phyloP scores from a whole-genome alignment of 2,797 vertebrate species.

The Melopsittacus undulatus region DNA sequence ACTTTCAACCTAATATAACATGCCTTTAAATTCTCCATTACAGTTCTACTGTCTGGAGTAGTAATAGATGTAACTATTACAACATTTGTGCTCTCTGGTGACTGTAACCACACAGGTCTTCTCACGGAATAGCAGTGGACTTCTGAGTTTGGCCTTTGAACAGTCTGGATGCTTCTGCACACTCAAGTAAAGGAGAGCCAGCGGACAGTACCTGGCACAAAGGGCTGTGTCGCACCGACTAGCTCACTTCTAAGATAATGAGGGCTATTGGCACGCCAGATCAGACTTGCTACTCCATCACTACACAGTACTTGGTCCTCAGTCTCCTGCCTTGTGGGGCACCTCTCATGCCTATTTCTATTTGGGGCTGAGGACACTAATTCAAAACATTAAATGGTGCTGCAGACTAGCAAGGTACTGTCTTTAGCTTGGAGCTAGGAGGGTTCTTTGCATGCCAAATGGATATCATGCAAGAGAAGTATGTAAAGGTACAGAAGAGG shows the following conservation, averaged over 20 bases:
- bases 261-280: neutral
- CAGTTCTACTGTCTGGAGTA: neutral
- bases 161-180: neutral
- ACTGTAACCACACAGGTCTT: neutral
- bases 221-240: neutral
- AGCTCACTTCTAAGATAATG: neutral
- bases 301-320: fast-evolving
- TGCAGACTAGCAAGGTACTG: neutral
- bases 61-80: neutral
- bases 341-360: neutral
- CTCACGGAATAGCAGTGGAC: neutral
- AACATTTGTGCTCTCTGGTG: neutral
- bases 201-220: neutral
- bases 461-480: fast-evolving
- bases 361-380: neutral
- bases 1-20: neutral
- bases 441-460: neutral
- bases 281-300: neutral
- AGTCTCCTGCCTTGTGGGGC: neutral
- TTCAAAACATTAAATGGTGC: neutral
- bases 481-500: neutral
- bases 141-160: neutral
- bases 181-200: neutral
- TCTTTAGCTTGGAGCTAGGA: neutral
- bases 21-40: neutral